phyloP scores from a whole-genome alignment of 2,797 vertebrate species.

The Gallinago nigripennis region DNA sequence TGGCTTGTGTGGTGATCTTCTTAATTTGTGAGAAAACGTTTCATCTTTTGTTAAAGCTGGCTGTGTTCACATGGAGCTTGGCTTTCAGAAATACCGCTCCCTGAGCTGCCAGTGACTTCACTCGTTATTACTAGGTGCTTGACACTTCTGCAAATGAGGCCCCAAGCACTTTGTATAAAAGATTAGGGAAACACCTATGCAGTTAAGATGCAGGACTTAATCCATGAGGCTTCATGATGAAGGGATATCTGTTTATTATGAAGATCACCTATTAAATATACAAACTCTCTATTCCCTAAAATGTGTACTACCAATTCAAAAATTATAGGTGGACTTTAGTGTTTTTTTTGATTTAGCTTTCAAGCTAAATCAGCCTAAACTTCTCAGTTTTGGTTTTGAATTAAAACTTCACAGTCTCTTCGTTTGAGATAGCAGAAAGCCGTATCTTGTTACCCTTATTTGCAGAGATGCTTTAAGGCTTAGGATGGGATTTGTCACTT shows the following conservation, averaged over 20 bases:
- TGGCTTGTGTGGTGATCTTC: conserved; percentile 77
- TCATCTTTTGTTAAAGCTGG: conserved; percentile 75
- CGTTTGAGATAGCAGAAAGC: not conserved
- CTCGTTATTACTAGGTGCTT: not conserved
- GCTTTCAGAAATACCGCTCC: not conserved
- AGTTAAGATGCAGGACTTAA: too few relatives aligned
- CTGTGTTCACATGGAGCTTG: conserved; percentile 39
- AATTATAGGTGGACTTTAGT: not conserved
- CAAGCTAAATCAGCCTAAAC: not conserved
- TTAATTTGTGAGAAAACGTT: conserved; percentile 81
- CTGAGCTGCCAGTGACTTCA: not conserved
- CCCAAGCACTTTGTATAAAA: conserved; percentile 17
- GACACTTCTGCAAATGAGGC: conserved; percentile 14
- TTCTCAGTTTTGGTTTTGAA: not conserved
- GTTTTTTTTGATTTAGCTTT: not conserved
- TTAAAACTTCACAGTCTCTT: not conserved
- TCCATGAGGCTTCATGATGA: not conserved
- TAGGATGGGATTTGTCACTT: not conserved
- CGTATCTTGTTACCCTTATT: not conserved
- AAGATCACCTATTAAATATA: not conserved
- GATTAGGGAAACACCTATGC: not conserved
- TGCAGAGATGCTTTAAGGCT: not conserved
- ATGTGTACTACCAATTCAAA: not conserved
- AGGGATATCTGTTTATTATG: not conserved
- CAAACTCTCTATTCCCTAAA: not conserved